Evolutionary conservation across 2,113 vertebrate genomes (phyloP), one percentile per base, ranked within the genome.

Genomic region (Taurulus bubalis): DNA sequence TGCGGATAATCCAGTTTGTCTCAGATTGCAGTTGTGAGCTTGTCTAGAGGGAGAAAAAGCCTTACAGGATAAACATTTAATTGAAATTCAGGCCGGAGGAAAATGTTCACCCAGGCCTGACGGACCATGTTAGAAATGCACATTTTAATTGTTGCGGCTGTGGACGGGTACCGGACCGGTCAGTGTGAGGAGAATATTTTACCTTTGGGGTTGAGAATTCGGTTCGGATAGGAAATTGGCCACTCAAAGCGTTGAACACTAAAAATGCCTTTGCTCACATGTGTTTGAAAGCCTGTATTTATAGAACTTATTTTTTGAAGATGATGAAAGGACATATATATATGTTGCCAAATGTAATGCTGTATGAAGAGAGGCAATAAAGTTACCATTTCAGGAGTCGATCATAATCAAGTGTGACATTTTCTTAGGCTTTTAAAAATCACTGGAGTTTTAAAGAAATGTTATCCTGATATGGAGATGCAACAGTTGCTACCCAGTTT

Each of bases 331-430:
- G 67, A 72, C n/a, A 53, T 40, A 56, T 47, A 53, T 40, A 56
- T 47, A 30, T 64, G 68, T 87, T 91, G 87, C 87, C 87, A 91
- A 90, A 86, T 40, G 42, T 28, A 77, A 66, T 55, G 47, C 30
- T 51, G 42, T 67, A 49, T 16, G 20, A 71, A 82, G 26, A 28
- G 28, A 77, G 60, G 28, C 26, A n/a, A 22, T 58, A 28, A 79
- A 58, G 71, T 15, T 26, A 67, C 38, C 40, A 30, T 84, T 76
- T 71, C 9, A 73, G 53, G 22, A 75, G 26, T 42, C 45, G 30
- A 45, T 4, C 58, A 22, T 40, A 7, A 51, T 65, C 22, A 22
- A 32, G 55, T 65, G 15, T 40, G 15, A 56, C 3, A 26, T 59
- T 69, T 76, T 76, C 42, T 73, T 45, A 51, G 9, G 45, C 69